Evolutionary conservation across 2,888 invertebrate species (phyloP), one percentile per base, ranked within the genome.

Genomic region (Elysia crispata): DNA sequence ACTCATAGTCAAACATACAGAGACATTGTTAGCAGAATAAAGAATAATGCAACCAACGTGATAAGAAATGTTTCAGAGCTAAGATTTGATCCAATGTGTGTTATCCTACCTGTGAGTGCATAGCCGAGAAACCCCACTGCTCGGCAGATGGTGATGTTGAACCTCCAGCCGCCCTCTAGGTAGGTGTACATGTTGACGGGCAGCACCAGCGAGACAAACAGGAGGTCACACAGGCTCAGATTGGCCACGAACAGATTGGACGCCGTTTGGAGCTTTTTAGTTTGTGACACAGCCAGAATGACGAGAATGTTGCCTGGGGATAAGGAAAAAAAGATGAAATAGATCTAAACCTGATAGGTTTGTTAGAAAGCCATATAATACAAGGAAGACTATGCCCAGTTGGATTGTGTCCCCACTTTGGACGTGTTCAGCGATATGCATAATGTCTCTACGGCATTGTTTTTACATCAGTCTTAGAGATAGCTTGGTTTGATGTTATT

Each of bases 151-250:
- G 30, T 11, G 1, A 28, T n/a, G 18, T 81, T 75, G 11, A 86
- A 25, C 72, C 67, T 79, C 84, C 86, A 85, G 20, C 83, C 85
- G 20, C 86, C 79, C 5, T 41, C 20, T 0, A 85, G 77, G 50
- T 85, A 86, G n/a, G 87, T 86, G 81, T 86, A 86, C 74, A 86
- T 85, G 79, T 86, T 86, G 80, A 87, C 86, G 3, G 87, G 87
- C 31, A 87, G 79, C n/a, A 87, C 83, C 69, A 83, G 62, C 5
- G 81, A 70, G 23, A 86, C 84, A 49, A 84, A 85, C 30, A 86
- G 62, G 0, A 87, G 82, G 76, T 87, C 86, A 57, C 86, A 86
- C 15, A 85, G 73, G 66, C 85, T 85, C 33, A 87, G 82, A 76
- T 87, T 87, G 31, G 85, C 82, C 41, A 87, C 82, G 60, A 87